These are phyloP conservation scores for Procapra przewalskii DNA, from an alignment of 2,113 vertebrate species.

Conservation along the genomic window DNA sequence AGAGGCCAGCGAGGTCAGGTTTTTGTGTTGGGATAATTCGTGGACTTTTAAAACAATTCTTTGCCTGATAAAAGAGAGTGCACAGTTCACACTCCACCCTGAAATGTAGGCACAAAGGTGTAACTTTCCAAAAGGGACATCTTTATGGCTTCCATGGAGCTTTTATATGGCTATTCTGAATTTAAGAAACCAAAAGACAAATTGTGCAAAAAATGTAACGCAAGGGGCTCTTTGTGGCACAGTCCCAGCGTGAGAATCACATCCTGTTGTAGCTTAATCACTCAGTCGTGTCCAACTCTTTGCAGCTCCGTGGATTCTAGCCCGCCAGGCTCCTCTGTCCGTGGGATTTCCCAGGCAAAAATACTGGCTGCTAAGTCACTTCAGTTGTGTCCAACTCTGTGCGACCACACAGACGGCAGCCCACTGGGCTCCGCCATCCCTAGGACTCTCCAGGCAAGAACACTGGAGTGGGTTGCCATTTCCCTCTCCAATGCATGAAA, in stretches of 20 bases:
- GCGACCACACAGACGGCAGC: not conserved
- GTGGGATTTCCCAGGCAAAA: not conserved
- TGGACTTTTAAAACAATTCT: slow-evolving; percentile 81
- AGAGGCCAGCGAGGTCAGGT: slow-evolving; percentile 82
- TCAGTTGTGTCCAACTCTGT: not conserved
- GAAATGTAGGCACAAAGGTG: slow-evolving; percentile 78
- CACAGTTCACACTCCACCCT: not conserved
- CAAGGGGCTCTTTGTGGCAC: not conserved
- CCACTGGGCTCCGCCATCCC: not conserved
- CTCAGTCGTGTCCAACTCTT: not conserved
- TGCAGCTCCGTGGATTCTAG: not conserved
- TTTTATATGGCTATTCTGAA: slow-evolving; percentile 42
- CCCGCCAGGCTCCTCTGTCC: not conserved
- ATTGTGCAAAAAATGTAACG: slow-evolving; percentile 23
- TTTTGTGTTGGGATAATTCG: slow-evolving; percentile 85
- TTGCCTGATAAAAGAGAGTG: slow-evolving; percentile 89
- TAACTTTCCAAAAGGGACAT: slow-evolving; percentile 58
- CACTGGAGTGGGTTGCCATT: not conserved
- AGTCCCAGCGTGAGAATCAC: not conserved
- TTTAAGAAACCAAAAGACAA: slow-evolving; percentile 41
- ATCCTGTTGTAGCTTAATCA: not conserved
- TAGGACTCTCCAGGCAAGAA: not conserved
- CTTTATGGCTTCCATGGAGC: slow-evolving; percentile 16
- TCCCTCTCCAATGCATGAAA: not conserved
- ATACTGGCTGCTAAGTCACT: not conserved